A percentile compares a stretch with the other conserved stretches of the same genome.
These are phyloP conservation scores for Tangara arthus DNA, from an alignment of 2,797 vertebrate species.

Conservation along the genomic window DNA sequence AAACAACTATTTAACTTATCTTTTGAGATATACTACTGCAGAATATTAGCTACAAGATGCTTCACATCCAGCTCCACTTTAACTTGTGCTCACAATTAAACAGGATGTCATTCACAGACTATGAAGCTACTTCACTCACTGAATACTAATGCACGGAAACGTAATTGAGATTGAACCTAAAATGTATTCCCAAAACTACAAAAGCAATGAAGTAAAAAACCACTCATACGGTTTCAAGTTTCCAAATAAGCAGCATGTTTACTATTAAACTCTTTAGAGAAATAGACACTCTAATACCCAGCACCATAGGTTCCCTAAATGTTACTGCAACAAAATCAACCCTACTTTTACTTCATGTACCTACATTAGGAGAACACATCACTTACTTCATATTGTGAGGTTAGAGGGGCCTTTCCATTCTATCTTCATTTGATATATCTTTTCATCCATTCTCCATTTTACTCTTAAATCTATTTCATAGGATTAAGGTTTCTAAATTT, in stretches of 20 bases:
- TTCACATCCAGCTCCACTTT: neutral
- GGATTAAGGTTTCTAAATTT: constrained; percentile 5
- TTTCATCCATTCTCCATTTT: neutral
- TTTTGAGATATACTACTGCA: neutral
- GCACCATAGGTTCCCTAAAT: neutral
- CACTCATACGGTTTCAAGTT: neutral
- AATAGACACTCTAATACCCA: neutral
- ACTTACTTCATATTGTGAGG: neutral
- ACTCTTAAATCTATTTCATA: neutral
- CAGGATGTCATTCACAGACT: neutral
- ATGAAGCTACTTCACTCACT: neutral
- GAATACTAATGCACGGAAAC: neutral
- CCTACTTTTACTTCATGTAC: neutral
- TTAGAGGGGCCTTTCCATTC: neutral
- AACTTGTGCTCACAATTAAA: neutral
- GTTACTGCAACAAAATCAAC: neutral
- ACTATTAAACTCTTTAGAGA: neutral
- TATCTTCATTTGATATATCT: no score
- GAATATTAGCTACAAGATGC: neutral
- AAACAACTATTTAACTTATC: neutral
- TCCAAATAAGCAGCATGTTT: neutral
- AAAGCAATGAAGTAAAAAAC: neutral
- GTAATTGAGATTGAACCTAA: neutral
- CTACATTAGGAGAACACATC: neutral
- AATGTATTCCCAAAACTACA: neutral